Conservation (phyloP, 2,113 vertebrate genomes). For the Calidris pugnax region DNA sequence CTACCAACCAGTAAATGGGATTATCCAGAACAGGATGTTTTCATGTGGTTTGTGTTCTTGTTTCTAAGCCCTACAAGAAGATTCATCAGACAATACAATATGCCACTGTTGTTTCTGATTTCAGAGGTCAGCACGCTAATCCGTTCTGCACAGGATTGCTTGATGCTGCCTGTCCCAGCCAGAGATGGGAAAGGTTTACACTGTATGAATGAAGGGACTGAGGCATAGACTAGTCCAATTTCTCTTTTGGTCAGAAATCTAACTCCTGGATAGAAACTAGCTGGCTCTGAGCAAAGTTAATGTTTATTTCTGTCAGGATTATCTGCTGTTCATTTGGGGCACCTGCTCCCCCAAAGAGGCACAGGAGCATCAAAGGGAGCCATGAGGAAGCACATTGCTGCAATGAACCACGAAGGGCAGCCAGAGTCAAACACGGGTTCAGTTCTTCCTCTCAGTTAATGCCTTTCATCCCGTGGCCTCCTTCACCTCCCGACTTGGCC, state of each 20-base stretch:
- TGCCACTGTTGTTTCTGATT: neutral
- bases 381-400: neutral
- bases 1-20: neutral
- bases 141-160: neutral
- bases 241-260: neutral
- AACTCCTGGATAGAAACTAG: neutral
- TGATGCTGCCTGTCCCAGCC: neutral
- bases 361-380: neutral
- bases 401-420: neutral
- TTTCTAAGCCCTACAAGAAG: neutral
- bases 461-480: neutral
- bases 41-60: neutral
- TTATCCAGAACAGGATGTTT: neutral
- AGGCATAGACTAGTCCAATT: neutral
- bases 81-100: neutral
- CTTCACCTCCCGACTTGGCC: constrained; percentile 51
- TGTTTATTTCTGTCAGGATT: neutral
- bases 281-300: neutral
- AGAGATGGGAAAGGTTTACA: neutral
- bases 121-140: neutral
- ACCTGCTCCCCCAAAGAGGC: neutral
- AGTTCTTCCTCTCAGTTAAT: neutral
- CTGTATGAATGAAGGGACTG: neutral
- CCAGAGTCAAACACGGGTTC: neutral
- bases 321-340: neutral